Evolutionary conservation across 2,797 vertebrate genomes (phyloP), one percentile per base, ranked within the genome.

Genomic region (Sebastes minor): DNA sequence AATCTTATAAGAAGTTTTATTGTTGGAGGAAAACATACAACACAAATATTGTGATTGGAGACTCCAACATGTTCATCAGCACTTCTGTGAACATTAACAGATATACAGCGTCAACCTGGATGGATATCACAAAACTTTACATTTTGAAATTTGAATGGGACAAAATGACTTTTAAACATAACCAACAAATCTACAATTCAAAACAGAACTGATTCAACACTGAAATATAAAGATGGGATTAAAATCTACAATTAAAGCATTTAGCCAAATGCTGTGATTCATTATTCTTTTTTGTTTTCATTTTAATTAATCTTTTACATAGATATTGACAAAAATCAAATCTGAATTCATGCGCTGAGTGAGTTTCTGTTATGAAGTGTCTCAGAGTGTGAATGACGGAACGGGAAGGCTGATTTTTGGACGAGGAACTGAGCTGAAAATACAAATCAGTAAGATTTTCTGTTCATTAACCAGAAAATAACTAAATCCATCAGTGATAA

Each of bases 311-410:
- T 42, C 16, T 42, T 16, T 42, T 42, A 42, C 14, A 42, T 42
- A 42, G 38, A 42, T 4, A 42, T 42, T 42, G 38, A 14, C 14
- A 4, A 42, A 42, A 42, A 42, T 42, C 38, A 49, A 18, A 49
- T 49, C 46, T 49, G 46, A 18, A 49, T 49, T 49, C 18, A 49
- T 18, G 7, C 18, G 18, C 18, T 25, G 11, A 12, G 22, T 56
- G 59, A 75, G 8, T 69, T 84, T 0, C 6, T 23, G 74, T 65
- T 3, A 8, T 16, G 27, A 30, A 25, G 38, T 0, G 0, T 25
- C 9, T 68, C 59, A 49, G 52, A 27, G 76, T 82, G 76, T 75
- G 80, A 82, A 68, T 0, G 72, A 69, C 1, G 76, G 56, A 14
- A 73, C 25, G 0, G 5, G 68, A 18, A 64, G 23, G 23, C 18